Base-by-base conservation (phyloP, 1,140 invertebrate species). In the Drosophila melanogaster region DNA sequence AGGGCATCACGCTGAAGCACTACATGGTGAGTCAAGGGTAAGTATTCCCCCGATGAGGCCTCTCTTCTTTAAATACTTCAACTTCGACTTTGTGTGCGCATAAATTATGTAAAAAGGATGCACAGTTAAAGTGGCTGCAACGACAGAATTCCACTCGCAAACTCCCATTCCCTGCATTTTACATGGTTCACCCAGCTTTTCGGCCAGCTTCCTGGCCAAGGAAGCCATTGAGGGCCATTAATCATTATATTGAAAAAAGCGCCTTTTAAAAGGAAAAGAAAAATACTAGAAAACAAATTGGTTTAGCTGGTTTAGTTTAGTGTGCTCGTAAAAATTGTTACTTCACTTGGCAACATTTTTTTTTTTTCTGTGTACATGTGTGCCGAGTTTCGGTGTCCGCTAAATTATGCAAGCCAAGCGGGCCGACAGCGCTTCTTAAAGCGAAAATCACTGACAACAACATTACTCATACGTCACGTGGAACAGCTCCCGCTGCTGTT, bases 1-100 rank as follows among this genome's bases (percentile, higher is more conserved):
- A 94, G 93, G 93, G 92, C 46, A 94, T 96, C 74, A 96, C 95
- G n/a, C 92, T 96, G 10, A 93, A 95, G 75, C 95, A 97, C 78
- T 95, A 97, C 84, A 93, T 94, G 71, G 95, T 90, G 67, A 87
- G 73, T 76, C 74, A 92, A 73, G 90, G 90, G 90, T 91, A 78
- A 90, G 90, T 81, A 58, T 46, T 60, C 43, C 57, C 76, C 76
- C 50, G 30, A 65, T 43, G 38, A 47, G 43, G 24, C 41, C 41
- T 37, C 41, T 37, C 22, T 37, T 19, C 50, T 56, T n/a, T 65
- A 35, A 55, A 58, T 79, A 47, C 76, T 81, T 77, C 57, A 83
- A 83, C 84, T 89, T 71, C 51, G 65, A 56, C 65, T 79, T 69
- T 76, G 37, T 64, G 62, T 66, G 76, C 79, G 76, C 83, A 86